A percentile compares a stretch with the other conserved stretches of the same genome.
Evolutionary conservation across 1,140 invertebrate species (phyloP).

Genomic region (Drosophila pallidifrons): DNA sequence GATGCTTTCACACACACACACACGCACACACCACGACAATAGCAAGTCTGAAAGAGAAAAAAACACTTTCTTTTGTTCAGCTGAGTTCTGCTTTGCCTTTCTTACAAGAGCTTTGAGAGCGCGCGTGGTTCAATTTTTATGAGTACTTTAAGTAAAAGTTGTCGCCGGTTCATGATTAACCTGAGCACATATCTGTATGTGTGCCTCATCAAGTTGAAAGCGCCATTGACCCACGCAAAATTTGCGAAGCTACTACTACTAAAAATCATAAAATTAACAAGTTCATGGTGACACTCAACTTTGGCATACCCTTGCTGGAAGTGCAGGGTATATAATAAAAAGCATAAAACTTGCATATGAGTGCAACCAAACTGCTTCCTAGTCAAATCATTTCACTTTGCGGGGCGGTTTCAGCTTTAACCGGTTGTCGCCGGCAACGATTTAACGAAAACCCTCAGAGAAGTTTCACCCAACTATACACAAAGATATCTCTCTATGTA

Average conservation of each 20-base stretch:
- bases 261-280: background rate
- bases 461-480: background rate
- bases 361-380: background rate
- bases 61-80: constrained; percentile 70
- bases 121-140: constrained; percentile 58
- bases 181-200: background rate
- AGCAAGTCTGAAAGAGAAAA: constrained; percentile 22
- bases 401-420: constrained; percentile 9
- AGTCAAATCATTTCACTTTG: constrained; percentile 17
- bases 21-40: constrained; percentile 5
- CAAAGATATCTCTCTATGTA: background rate
- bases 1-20: constrained; percentile 28
- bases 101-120: constrained; percentile 48
- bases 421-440: constrained; percentile 37
- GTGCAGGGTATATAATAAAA: background rate
- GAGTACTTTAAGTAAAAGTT: constrained; percentile 55
- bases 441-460: constrained; percentile 11
- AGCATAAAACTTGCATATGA: background rate
- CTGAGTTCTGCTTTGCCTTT: constrained; percentile 51
- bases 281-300: background rate
- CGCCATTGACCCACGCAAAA: constrained; percentile 10
- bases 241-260: background rate
- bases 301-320: background rate
- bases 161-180: constrained; percentile 13
- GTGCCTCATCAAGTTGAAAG: background rate